Percentiles rank a stretch among this genome's conserved stretches.
Conservation (phyloP, 2,888 invertebrate species). For the Proisotoma minuta region DNA sequence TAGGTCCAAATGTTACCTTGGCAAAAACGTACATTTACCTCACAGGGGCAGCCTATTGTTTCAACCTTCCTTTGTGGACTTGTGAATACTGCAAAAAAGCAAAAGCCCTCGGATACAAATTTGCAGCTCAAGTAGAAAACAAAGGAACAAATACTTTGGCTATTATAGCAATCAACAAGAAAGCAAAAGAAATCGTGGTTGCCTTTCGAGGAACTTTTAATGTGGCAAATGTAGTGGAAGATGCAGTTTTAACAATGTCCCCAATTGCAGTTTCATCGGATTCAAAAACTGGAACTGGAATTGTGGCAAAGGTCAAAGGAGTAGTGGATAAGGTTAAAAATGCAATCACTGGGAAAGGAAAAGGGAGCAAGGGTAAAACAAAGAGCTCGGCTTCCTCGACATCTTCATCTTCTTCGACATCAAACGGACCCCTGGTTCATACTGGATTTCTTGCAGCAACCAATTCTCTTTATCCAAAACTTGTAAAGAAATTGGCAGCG, state of each 20-base stretch:
- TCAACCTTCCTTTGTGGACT: background rate
- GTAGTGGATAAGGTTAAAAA: too few species aligned
- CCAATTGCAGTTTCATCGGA: too few species aligned
- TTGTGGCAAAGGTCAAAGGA: too few species aligned
- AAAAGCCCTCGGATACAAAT: background rate
- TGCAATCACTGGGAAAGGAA: background rate
- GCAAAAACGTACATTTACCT: background rate
- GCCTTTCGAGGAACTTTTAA: too few species aligned
- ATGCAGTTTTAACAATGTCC: background rate
- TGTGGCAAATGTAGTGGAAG: background rate
- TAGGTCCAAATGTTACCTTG: background rate
- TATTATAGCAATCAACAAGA: background rate
- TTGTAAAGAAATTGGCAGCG: background rate
- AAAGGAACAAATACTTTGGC: background rate
- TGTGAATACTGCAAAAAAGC: background rate
- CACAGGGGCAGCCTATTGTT: background rate
- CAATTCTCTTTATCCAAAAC: background rate
- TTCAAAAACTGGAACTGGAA: too few species aligned
- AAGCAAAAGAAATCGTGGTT: background rate
- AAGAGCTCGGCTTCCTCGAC: background rate
- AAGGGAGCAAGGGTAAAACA: background rate
- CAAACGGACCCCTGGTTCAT: background rate
- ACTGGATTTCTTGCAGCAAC: background rate
- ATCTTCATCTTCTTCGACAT: background rate
- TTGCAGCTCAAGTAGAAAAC: background rate